Percentiles rank a stretch among this genome's conserved stretches.
These are phyloP conservation scores for Adoxophyes honmai DNA, from an alignment of 1,140 invertebrate genomes.

Conservation along the genomic window DNA sequence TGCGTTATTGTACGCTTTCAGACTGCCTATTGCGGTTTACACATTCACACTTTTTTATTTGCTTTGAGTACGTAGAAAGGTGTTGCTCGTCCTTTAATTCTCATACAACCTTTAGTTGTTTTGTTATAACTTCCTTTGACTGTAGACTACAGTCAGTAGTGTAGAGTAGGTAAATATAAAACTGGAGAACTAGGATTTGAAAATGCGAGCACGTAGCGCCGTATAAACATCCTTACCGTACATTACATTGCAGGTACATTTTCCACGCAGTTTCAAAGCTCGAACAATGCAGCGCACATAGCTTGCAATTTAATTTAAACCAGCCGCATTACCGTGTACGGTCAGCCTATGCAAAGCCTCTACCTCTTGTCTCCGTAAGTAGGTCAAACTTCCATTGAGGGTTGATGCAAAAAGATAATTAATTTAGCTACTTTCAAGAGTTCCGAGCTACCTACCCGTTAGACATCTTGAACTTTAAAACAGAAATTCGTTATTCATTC, in stretches of 20 bases:
- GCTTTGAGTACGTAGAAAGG: too few species aligned
- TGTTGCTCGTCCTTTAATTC: too few species aligned
- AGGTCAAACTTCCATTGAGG: background rate
- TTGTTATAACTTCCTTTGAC: too few species aligned
- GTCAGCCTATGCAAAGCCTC: background rate
- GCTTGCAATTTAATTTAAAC: constrained; percentile 8
- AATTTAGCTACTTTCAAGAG: too few species aligned
- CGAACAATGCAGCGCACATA: background rate
- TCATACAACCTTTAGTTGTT: too few species aligned
- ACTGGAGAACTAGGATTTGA: too few species aligned
- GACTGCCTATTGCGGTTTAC: background rate
- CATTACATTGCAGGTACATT: background rate
- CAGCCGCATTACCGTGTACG: background rate
- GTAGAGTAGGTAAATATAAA: too few species aligned
- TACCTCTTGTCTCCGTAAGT: background rate
- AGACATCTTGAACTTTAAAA: too few species aligned
- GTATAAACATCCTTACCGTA: background rate
- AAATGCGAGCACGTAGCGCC: background rate
- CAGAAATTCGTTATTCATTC: too few species aligned
- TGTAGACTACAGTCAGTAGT: too few species aligned
- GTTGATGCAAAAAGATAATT: background rate
- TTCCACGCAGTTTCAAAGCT: background rate
- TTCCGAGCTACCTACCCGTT: too few species aligned
- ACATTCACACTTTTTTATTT: too few species aligned
- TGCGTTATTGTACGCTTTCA: background rate